Evolutionary conservation across 2,888 invertebrate genomes (phyloP).

Genomic region (Cenopis cana): DNA sequence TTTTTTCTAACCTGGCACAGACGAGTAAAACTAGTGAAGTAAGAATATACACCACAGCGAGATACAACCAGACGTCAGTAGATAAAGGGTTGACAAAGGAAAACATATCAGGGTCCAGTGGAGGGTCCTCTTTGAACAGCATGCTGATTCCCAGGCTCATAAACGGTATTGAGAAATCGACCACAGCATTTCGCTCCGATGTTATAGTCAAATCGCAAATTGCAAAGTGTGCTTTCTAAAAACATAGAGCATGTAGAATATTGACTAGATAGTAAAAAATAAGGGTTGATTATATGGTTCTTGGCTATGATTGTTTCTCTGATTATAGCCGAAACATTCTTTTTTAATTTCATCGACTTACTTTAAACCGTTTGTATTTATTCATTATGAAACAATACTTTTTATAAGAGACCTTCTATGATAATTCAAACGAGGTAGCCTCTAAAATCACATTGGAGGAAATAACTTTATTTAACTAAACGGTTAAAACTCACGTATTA

Average conservation of each 20-base stretch:
- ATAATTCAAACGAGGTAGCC: too few relatives aligned
- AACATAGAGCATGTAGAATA: slow-evolving; percentile 49
- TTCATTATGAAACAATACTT: too few relatives aligned
- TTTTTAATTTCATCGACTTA: too few relatives aligned
- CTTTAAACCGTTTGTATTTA: too few relatives aligned
- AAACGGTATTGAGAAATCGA: slow-evolving; percentile 98
- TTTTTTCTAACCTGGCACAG: slow-evolving; percentile 87
- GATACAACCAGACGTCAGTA: slow-evolving; percentile 94
- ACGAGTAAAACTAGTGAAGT: slow-evolving; percentile 93
- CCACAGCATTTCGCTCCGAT: slow-evolving; percentile 92
- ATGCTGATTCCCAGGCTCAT: slow-evolving; percentile 97
- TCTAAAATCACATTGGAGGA: too few relatives aligned
- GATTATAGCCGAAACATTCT: too few relatives aligned
- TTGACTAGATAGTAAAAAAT: too few relatives aligned
- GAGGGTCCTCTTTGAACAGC: slow-evolving; percentile 91
- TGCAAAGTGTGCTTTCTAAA: slow-evolving; percentile 86
- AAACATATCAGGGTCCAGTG: slow-evolving; percentile 92
- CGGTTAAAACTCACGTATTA: too few relatives aligned
- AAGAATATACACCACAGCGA: slow-evolving; percentile 92
- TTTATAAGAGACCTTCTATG: too few relatives aligned
- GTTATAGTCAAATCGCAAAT: slow-evolving; percentile 94
- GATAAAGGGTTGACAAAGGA: slow-evolving; percentile 95
- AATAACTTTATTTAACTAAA: too few relatives aligned
- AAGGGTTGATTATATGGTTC: too few relatives aligned
- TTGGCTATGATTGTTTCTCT: too few relatives aligned